These are phyloP conservation scores for Thalassoma bifasciatum DNA, from an alignment of 2,113 vertebrate genomes.

Conservation along the genomic window DNA sequence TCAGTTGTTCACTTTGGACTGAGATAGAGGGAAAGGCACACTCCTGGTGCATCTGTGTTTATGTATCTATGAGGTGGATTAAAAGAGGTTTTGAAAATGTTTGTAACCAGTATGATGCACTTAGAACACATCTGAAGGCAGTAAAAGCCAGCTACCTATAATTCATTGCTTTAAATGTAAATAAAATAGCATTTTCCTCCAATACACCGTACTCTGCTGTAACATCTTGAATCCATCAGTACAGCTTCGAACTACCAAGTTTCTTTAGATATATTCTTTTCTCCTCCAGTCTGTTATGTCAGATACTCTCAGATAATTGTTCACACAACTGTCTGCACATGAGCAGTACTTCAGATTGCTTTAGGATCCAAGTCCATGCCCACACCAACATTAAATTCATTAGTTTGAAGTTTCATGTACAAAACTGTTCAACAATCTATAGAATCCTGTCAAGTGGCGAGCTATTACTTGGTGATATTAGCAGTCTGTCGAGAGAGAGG, in stretches of 20 bases:
- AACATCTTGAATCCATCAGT: not conserved
- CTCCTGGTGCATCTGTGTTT: not conserved
- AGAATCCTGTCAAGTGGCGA: constrained; percentile 60
- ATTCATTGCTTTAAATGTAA: not conserved
- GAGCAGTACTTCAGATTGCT: constrained; percentile 31
- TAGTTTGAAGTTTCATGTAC: too few relatives aligned
- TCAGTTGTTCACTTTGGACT: not conserved
- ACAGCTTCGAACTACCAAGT: not conserved
- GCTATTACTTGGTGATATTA: constrained; percentile 64
- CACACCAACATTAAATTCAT: constrained; percentile 23
- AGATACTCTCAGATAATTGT: constrained; percentile 23
- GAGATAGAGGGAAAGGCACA: not conserved
- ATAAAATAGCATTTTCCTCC: too few relatives aligned
- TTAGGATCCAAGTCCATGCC: constrained; percentile 10
- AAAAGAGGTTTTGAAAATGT: not conserved
- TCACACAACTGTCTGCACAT: not conserved
- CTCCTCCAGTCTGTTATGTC: constrained; percentile 22
- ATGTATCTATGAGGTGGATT: not conserved
- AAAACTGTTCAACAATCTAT: constrained; percentile 53
- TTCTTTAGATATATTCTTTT: not conserved
- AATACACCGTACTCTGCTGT: too few relatives aligned
- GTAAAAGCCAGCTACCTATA: not conserved
- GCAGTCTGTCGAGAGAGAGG: constrained; percentile 51
- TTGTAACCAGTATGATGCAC: not conserved
- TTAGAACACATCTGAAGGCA: not conserved